Conservation (phyloP, 2,797 vertebrate species). For the Poecilia gillii region DNA sequence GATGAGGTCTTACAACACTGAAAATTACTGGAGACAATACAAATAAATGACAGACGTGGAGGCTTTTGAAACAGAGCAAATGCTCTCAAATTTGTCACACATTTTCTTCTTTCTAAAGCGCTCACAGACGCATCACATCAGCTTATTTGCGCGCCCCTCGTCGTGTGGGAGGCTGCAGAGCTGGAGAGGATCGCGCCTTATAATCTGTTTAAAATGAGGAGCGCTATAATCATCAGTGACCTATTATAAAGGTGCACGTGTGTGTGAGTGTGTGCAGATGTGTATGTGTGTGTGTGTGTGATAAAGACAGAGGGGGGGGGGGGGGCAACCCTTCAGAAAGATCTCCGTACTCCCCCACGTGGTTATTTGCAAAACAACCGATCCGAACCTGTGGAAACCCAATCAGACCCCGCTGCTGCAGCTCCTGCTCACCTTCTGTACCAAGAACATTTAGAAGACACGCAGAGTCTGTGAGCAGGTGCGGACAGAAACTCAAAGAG, state of each 20-base stretch:
- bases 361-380: constrained; percentile 86
- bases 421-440: constrained; percentile 49
- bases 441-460: constrained; percentile 21
- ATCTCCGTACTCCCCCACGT: constrained; percentile 88
- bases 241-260: constrained; percentile 72
- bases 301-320: neutral
- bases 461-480: constrained; percentile 18
- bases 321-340: constrained; percentile 65
- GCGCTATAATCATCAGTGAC: constrained; percentile 79
- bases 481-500: constrained; percentile 54
- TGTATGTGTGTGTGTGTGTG: constrained; percentile 30
- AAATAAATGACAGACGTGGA: constrained; percentile 66
- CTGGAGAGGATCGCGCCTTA: constrained; percentile 61
- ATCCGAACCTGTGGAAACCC: constrained; percentile 70
- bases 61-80: constrained; percentile 67
- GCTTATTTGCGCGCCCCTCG: constrained; percentile 60
- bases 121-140: constrained; percentile 53
- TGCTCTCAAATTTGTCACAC: constrained; percentile 57
- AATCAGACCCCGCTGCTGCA: constrained; percentile 73
- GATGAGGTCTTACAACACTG: constrained; percentile 72
- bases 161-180: constrained; percentile 69
- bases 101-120: constrained; percentile 32
- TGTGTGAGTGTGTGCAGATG: constrained; percentile 38
- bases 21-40: constrained; percentile 71
- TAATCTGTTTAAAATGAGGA: constrained; percentile 78